These are phyloP conservation scores for Cottoperca gobio DNA, from an alignment of 2,797 vertebrate genomes.

Conservation along the genomic window DNA sequence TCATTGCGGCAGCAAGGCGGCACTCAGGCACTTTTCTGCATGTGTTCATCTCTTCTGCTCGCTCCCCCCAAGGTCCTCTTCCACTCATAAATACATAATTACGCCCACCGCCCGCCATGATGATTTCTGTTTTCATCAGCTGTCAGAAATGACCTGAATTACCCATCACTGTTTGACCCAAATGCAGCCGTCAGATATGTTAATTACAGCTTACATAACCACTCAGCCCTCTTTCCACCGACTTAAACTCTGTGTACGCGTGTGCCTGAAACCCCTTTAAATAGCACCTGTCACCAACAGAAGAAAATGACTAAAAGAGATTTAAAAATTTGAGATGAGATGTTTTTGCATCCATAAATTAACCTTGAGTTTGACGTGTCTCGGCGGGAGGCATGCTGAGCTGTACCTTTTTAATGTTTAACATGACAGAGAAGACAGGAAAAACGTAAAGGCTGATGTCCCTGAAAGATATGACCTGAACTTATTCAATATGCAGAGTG, in stretches of 20 bases:
- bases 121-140: constrained; percentile 87
- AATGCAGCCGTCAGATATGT: constrained; percentile 84
- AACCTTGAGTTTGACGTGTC: constrained; percentile 69
- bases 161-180: constrained; percentile 84
- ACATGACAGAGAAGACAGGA: constrained; percentile 65
- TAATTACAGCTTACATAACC: constrained; percentile 85
- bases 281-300: constrained; percentile 69
- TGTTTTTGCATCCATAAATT: constrained; percentile 70
- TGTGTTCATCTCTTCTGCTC: constrained; percentile 70
- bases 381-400: constrained; percentile 48
- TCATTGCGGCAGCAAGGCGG: constrained; percentile 75
- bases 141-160: constrained; percentile 88
- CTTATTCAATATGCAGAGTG: constrained; percentile 41
- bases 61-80: constrained; percentile 80
- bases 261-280: constrained; percentile 55
- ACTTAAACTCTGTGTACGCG: constrained; percentile 49
- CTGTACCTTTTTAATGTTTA: constrained; percentile 70
- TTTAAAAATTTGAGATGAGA: constrained; percentile 40
- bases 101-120: constrained; percentile 73
- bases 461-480: constrained; percentile 69
- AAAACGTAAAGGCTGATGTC: constrained; percentile 57
- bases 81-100: constrained; percentile 87
- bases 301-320: constrained; percentile 34
- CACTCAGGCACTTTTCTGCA: constrained; percentile 63
- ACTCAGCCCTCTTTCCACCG: constrained; percentile 51